These are phyloP conservation scores for Aricia artaxerxes DNA, from an alignment of 2,888 invertebrate genomes.

Conservation along the genomic window DNA sequence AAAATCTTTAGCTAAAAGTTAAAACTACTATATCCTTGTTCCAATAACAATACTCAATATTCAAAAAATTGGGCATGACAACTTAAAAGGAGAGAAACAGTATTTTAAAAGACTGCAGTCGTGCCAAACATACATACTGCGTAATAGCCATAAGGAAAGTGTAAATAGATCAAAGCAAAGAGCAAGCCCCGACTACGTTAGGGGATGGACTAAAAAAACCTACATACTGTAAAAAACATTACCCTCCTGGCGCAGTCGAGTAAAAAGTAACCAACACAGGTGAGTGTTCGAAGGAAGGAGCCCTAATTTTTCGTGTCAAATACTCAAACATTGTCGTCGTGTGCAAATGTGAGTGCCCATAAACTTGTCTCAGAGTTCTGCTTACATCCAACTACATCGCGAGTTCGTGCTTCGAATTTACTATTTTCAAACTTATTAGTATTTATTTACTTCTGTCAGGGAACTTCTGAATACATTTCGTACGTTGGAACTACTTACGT, in stretches of 20 bases:
- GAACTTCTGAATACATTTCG: slow-evolving; percentile 16
- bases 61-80: too few relatives aligned
- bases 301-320: neutral
- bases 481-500: neutral
- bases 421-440: slow-evolving; percentile 36
- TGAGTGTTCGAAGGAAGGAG: neutral
- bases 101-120: neutral
- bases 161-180: too few relatives aligned
- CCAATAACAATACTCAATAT: too few relatives aligned
- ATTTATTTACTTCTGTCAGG: slow-evolving; percentile 22
- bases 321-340: slow-evolving; percentile 35
- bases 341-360: slow-evolving; percentile 40
- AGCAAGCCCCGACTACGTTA: too few relatives aligned
- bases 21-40: too few relatives aligned
- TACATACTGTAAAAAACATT: neutral
- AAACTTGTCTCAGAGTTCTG: slow-evolving; percentile 45
- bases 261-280: neutral
- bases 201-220: too few relatives aligned
- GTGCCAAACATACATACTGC: neutral
- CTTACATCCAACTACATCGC: slow-evolving; percentile 44
- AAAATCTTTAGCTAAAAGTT: too few relatives aligned
- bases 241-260: neutral
- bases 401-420: slow-evolving; percentile 44
- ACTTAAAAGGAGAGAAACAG: too few relatives aligned
- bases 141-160: too few relatives aligned